Evolutionary conservation across 2,888 invertebrate species (phyloP), one percentile per base, ranked within the genome.

Genomic region (Plebejus argus): DNA sequence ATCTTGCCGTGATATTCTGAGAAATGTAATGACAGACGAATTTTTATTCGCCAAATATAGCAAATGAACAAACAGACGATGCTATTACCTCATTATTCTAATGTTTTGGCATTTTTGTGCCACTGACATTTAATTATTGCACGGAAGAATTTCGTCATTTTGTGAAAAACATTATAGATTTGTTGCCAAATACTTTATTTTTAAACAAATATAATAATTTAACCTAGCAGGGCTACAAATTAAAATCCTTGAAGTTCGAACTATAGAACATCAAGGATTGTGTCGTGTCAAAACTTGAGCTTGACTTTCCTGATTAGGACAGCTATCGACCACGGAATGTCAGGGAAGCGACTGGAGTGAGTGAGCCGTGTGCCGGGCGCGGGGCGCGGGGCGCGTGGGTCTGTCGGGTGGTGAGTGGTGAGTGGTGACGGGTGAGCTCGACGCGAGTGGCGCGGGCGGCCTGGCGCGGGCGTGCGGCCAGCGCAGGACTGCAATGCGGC

Each of bases 401-500:
- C 56, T 56, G 56, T 56, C 56, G n/a, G 56, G 56, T 53, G 49
- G 15, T 49, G 15, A 15, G 18, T 1, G 58, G 2, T 8, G 56
- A n/a, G 56, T n/a, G 56, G 18, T 10, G 61, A 10, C 61, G 23
- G 61, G 61, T 61, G 20, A 61, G 61, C 10, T 56, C n/a, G 56
- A 18, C n/a, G 56, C 23, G 61, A 20, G 20, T 20, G 20, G 23
- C n/a, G n/a, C n/a, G n/a, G n/a, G n/a, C 7, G 58, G 20, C 20
- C 20, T 66, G 20, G 12, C 66, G 66, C 20, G 66, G 58, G 66
- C 66, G 28, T 66, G 66, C 66, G 66, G 66, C 66, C 66, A 33
- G 66, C 66, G 66, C 66, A 66, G 66, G 66, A 66, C 66, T 66
- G 66, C 66, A 66, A 66, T 66, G 66, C 66, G 66, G 66, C 28